Percentiles rank a stretch among this genome's conserved stretches.
phyloP scores from a whole-genome alignment of 1,140 invertebrate genomes.

The Diprion similis region DNA sequence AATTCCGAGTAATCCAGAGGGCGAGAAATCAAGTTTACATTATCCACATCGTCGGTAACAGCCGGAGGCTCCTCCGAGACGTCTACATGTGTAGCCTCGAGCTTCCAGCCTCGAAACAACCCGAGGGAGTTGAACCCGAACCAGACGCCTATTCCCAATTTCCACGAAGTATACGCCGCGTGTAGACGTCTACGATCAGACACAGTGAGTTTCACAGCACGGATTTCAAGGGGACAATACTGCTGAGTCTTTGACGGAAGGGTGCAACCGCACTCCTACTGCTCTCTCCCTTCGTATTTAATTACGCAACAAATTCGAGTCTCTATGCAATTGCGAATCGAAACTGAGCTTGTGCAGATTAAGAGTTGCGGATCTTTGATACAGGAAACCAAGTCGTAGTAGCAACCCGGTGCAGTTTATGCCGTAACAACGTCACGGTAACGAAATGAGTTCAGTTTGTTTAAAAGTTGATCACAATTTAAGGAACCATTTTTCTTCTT shows the following conservation, averaged over 20 bases:
- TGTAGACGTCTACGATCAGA: background rate
- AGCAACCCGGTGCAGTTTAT: too few species aligned
- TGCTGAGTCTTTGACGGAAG: background rate
- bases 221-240: background rate
- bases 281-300: background rate
- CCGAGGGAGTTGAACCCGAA: background rate
- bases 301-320: background rate
- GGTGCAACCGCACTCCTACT: too few species aligned
- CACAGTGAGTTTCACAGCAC: background rate
- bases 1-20: background rate
- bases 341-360: background rate
- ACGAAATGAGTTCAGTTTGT: too few species aligned
- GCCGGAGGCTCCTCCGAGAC: background rate
- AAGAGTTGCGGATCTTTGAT: too few species aligned
- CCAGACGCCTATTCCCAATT: constrained; percentile 4
- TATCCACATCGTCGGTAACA: background rate
- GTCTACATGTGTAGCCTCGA: background rate
- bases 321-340: background rate
- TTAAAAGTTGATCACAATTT: too few species aligned
- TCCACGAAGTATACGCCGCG: background rate
- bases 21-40: constrained; percentile 3
- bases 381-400: too few species aligned
- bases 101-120: background rate
- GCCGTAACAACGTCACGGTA: too few species aligned
- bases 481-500: too few species aligned